Base-by-base conservation (phyloP, 2,797 vertebrate species). In the Syngnathus acus region DNA sequence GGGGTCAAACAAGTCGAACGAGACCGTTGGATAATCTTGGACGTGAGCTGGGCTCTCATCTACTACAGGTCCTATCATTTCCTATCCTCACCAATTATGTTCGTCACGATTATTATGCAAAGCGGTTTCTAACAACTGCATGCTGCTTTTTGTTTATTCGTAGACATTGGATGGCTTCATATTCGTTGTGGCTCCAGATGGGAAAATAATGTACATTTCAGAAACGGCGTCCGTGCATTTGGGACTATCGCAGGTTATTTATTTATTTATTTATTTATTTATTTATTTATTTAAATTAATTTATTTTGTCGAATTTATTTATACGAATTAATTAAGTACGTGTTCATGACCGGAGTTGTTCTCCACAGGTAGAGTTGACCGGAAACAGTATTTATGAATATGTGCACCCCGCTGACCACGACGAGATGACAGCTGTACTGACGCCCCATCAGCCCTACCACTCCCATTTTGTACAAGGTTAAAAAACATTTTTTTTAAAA, bases 121-220 rank as follows among this genome's bases (percentile, higher is more conserved):
- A 17, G 47, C 51, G 19, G 4, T 38, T 14, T 43, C 14, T 19
- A 23, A 23, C n/a, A 42, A 65, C 17, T 11, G 26, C 26, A 26
- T 26, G 26, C 26, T 26, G 61, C 4, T 58, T n/a, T 7, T 6
- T 7, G 4, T 71, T 64, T 67, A 5, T 66, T 75, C 77, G 2
- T 84, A 99, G 97, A 99, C 97, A 0, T 72, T 99, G 88, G 97
- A 99, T 59, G 97, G 97, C 66, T 99, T 99, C 85, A 98, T 99
- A 84, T 99, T 98, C 58, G 97, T 99, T 13, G 96, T 98, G 78
- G 97, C 97, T 69, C 96, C 97, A 0, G 97, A 99, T 79, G 97
- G 97, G 67, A 99, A 99, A 89, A 99, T 99, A 73, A 98, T 99
- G 96, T 98, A 98, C 88, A 99, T 98, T 77, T 99, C 97, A 0